Conservation (phyloP, 1,140 invertebrate genomes). For the Magallana angulata region DNA sequence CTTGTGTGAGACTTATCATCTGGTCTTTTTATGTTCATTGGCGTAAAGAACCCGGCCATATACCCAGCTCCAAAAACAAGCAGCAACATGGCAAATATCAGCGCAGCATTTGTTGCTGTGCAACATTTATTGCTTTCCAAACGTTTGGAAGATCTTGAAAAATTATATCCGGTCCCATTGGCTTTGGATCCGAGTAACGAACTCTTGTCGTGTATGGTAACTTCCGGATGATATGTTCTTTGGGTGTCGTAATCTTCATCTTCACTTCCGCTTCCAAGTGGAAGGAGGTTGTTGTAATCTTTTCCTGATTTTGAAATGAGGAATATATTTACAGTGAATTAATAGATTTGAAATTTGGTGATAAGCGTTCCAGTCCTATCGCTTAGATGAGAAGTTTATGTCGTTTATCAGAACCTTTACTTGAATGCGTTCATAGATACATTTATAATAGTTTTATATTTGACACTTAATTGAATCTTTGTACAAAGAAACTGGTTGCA, state of each 20-base stretch:
- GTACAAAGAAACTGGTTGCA: too few species aligned
- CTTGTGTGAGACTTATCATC: neutral
- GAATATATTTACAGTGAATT: too few species aligned
- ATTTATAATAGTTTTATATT: too few species aligned
- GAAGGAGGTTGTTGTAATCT: slow-evolving; percentile 57
- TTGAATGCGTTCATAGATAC: too few species aligned
- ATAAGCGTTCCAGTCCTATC: too few species aligned
- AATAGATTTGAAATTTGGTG: too few species aligned
- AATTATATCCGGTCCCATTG: slow-evolving; percentile 58
- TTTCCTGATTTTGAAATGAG: neutral
- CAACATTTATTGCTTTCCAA: slow-evolving; percentile 49
- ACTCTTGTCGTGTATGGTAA: slow-evolving; percentile 46
- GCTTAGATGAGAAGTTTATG: too few species aligned
- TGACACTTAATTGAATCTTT: too few species aligned
- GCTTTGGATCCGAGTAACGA: slow-evolving; percentile 37
- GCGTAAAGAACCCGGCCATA: slow-evolving; percentile 63
- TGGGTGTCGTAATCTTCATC: slow-evolving; percentile 53
- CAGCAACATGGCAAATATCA: slow-evolving; percentile 56
- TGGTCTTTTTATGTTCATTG: slow-evolving; percentile 28
- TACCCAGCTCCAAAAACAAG: slow-evolving; percentile 64
- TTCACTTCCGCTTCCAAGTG: slow-evolving; percentile 61
- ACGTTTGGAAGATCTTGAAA: slow-evolving; percentile 39
- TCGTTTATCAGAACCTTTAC: too few species aligned
- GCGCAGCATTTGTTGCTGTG: slow-evolving; percentile 56
- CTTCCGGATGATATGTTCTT: slow-evolving; percentile 48